These are phyloP conservation scores for Galaxias olidus DNA, from an alignment of 2,797 vertebrate species.

Conservation along the genomic window DNA sequence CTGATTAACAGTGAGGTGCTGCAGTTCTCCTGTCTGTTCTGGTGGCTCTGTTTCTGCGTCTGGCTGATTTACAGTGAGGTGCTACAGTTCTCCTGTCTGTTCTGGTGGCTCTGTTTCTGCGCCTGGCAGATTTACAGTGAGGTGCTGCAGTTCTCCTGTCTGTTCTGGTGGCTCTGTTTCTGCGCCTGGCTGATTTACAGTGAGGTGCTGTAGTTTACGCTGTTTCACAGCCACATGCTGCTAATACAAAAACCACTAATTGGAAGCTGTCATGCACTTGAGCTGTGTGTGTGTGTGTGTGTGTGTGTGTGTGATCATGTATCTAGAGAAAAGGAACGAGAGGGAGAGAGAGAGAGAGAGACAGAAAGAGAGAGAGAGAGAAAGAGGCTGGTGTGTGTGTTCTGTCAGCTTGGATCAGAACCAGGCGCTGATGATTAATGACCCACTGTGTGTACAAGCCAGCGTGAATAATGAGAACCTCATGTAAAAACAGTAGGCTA, in stretches of 20 bases:
- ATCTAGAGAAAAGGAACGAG: background rate
- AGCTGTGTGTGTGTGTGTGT: background rate
- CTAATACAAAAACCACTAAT: slow-evolving; percentile 6
- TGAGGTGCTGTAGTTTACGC: background rate
- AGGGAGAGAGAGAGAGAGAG: background rate
- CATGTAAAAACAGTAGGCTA: background rate
- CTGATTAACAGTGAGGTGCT: too few species aligned
- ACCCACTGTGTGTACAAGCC: too few species aligned
- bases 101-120: background rate
- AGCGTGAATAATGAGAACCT: background rate
- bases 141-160: background rate
- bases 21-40: too few species aligned
- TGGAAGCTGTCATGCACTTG: slow-evolving; percentile 6
- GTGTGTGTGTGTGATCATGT: slow-evolving; percentile 8
- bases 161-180: background rate
- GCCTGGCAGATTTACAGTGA: background rate
- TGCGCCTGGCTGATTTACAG: background rate
- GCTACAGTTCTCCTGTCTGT: too few species aligned
- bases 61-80: too few species aligned
- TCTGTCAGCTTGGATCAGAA: slow-evolving; percentile 3
- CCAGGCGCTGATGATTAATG: slow-evolving; percentile 4
- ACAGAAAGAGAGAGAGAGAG: background rate
- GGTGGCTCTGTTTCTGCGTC: too few species aligned
- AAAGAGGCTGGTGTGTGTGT: background rate
- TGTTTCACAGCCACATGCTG: slow-evolving; percentile 22